Percentiles rank a stretch among this genome's conserved stretches.
These are phyloP conservation scores for Dinomys branickii DNA, from an alignment of 2,113 vertebrate species.

Conservation along the genomic window DNA sequence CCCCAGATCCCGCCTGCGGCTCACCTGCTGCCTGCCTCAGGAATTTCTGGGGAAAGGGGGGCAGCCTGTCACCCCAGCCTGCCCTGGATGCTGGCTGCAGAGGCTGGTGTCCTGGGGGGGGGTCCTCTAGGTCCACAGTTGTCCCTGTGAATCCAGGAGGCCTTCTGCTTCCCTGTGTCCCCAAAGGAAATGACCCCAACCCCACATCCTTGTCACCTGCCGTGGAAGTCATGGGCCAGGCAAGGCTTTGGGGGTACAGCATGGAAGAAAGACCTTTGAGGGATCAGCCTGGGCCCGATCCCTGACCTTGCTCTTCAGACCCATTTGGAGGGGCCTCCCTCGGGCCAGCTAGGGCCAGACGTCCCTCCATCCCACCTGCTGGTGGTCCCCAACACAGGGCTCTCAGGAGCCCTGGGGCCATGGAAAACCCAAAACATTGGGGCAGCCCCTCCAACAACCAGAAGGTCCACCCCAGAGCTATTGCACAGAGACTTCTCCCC, in stretches of 20 bases:
- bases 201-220: neutral
- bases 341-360: neutral
- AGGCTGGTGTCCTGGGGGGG: neutral
- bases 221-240: neutral
- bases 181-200: neutral
- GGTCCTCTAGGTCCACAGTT: neutral
- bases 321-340: neutral
- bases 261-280: neutral
- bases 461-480: neutral
- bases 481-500: neutral
- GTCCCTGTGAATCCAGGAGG: neutral
- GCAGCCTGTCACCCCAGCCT: neutral
- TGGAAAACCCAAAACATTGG: neutral
- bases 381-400: neutral
- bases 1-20: slow-evolving; percentile 69
- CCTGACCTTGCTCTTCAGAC: neutral
- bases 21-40: slow-evolving; percentile 78
- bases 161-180: neutral
- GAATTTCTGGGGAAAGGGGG: slow-evolving; percentile 62
- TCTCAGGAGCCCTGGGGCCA: neutral
- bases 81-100: neutral
- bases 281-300: neutral
- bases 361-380: neutral
- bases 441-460: neutral
- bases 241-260: neutral